phyloP scores from a whole-genome alignment of 2,888 invertebrate genomes.

The Schizaphis graminum region DNA sequence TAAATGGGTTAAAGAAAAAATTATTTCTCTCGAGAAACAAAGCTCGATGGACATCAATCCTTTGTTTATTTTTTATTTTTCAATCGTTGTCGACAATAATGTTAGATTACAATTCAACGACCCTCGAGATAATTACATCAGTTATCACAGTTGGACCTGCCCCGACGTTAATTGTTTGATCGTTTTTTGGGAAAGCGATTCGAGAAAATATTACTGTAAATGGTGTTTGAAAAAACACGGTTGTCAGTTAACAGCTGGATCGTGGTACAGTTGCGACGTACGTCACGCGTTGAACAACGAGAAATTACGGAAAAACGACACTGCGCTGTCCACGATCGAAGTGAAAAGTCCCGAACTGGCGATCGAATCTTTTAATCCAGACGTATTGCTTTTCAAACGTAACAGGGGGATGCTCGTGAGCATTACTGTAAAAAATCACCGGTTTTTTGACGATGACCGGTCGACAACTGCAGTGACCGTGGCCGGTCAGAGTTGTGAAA shows the following conservation, averaged over 20 bases:
- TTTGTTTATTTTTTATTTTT: background rate
- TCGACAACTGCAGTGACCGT: background rate
- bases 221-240: background rate
- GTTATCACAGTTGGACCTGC: background rate
- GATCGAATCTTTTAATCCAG: background rate
- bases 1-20: background rate
- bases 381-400: background rate
- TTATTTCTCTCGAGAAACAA: background rate
- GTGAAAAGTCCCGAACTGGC: background rate
- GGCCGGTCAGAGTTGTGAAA: background rate
- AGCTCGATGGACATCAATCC: background rate
- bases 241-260: background rate
- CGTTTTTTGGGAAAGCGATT: conserved; percentile 4
- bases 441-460: background rate
- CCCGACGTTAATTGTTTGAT: background rate
- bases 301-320: background rate
- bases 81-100: background rate
- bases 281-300: background rate
- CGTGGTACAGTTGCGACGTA: background rate
- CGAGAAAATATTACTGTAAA: conserved; percentile 13
- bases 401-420: rapidly evolving
- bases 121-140: conserved; percentile 1
- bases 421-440: background rate
- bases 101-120: background rate
- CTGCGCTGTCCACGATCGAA: background rate